Base-by-base conservation (phyloP, 2,113 vertebrate species). In the Limnothrissa miodon region DNA sequence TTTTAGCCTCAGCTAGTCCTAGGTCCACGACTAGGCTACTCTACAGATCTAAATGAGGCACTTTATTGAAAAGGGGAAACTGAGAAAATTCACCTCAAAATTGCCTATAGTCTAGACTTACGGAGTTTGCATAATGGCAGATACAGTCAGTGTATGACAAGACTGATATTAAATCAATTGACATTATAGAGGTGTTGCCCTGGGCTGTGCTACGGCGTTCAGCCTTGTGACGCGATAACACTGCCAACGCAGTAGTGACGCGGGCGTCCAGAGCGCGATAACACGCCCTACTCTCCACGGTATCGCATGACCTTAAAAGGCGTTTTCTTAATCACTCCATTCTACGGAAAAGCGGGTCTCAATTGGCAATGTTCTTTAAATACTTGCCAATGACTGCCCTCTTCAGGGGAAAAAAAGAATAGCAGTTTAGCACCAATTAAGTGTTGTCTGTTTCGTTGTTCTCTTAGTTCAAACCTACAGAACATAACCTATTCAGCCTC, bases 261-360 rank as follows among this genome's bases (percentile, higher is more conserved):
- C 21, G 62, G 80, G 80, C 56, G 59, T 39, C 80, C 11, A 74
- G 66, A 19, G 29, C 66, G 66, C 66, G 66, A 74, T 36, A 91
- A 90, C 92, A 93, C 94, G 91, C 92, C 92, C 93, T 89, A 81
- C 81, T 78, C 89, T 44, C 84, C 78, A 80, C 83, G 82, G 62
- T 79, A 88, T 85, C 88, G 91, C 89, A 94, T 94, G 93, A 92
- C 93, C 93, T 93, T 94, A 94, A 93, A 94, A 94, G 92, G 94
- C 88, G 87, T 89, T 93, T 90, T 86, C 93, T 74, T 92, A 84
- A 86, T 86, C 74, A 90, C 66, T 74, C 59, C 59, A 66, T 25
- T 85, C 82, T 78, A 78, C 11, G 83, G 36, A 83, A 82, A 83
- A 87, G 66, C 36, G 78, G 78, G 45, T 39, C 45, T 39, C 66